Conservation (phyloP, 2,888 invertebrate species). For the Cephonodes hylas region DNA sequence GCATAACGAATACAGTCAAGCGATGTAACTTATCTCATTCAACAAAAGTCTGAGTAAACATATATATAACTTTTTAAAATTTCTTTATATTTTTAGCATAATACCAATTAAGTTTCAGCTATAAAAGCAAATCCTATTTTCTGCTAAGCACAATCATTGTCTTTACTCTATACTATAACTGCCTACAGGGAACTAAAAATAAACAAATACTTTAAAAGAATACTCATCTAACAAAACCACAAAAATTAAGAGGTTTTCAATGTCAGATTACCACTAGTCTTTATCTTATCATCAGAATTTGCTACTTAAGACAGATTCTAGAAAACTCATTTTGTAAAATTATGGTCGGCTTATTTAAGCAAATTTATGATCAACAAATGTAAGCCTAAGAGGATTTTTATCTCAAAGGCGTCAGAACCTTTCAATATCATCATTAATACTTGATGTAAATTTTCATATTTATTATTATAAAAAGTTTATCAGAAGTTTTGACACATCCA, state of each 20-base stretch:
- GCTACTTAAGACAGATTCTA: not conserved
- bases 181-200: too few species aligned
- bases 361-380: not conserved
- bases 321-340: not conserved
- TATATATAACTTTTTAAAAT: too few species aligned
- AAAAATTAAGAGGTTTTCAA: not conserved
- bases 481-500: not conserved
- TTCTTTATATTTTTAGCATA: too few species aligned
- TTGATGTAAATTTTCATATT: not conserved
- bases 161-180: too few species aligned
- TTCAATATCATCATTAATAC: not conserved
- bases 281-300: not conserved
- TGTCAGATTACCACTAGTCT: not conserved
- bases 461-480: slow-evolving; percentile 6
- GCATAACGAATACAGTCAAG: too few species aligned
- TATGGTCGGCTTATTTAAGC: not conserved
- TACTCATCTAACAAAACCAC: not conserved
- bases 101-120: too few species aligned
- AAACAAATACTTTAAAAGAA: too few species aligned
- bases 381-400: not conserved
- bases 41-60: too few species aligned
- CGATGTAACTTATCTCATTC: too few species aligned
- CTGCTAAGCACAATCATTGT: too few species aligned
- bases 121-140: too few species aligned
- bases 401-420: not conserved